These are phyloP conservation scores for Hestina assimilis DNA, from an alignment of 1,140 invertebrate species.

Conservation along the genomic window DNA sequence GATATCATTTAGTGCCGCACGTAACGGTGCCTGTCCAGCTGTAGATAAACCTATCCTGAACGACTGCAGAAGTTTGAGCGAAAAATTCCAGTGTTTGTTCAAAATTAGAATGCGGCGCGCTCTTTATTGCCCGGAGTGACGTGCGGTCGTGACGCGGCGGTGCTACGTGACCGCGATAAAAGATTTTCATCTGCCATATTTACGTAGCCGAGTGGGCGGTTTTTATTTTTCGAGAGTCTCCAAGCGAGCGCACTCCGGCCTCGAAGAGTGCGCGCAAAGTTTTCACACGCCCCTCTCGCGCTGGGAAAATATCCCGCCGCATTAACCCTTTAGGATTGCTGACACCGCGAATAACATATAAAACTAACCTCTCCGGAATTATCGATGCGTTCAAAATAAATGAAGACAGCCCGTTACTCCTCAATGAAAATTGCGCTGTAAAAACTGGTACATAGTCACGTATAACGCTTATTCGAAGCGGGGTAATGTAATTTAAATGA, in stretches of 20 bases:
- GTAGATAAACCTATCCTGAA: slow-evolving; percentile 53
- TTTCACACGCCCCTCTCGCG: slow-evolving; percentile 65
- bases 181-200: slow-evolving; percentile 78
- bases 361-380: slow-evolving; percentile 37
- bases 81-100: slow-evolving; percentile 73
- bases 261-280: slow-evolving; percentile 48
- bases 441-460: slow-evolving; percentile 49
- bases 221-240: slow-evolving; percentile 74
- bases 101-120: slow-evolving; percentile 74
- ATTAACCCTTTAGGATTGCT: slow-evolving; percentile 29
- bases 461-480: slow-evolving; percentile 46
- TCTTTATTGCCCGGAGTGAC: slow-evolving; percentile 73
- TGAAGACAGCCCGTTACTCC: slow-evolving; percentile 41
- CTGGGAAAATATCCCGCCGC: slow-evolving; percentile 50
- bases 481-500: slow-evolving; percentile 74
- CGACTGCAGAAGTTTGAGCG: slow-evolving; percentile 52
- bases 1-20: slow-evolving; percentile 56
- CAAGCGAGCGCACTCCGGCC: slow-evolving; percentile 46
- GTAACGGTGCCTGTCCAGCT: slow-evolving; percentile 48
- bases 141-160: slow-evolving; percentile 71
- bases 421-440: slow-evolving; percentile 44
- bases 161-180: slow-evolving; percentile 76
- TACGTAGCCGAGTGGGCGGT: slow-evolving; percentile 74
- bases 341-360: slow-evolving; percentile 35
- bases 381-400: slow-evolving; percentile 49